phyloP scores from a whole-genome alignment of 2,888 invertebrate genomes.

The Eueremaeus valkanovi region DNA sequence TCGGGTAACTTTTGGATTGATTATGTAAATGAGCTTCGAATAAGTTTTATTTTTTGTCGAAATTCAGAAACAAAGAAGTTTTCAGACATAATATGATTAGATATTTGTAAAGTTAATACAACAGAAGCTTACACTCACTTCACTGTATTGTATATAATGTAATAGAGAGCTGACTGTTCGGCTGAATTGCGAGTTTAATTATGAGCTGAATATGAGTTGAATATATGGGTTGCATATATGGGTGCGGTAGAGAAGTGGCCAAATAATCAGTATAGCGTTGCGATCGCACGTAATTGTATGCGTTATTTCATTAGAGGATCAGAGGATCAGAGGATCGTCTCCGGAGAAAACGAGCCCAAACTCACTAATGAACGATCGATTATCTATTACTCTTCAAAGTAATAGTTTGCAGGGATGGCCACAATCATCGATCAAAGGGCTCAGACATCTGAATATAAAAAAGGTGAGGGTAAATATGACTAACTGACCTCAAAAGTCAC shows the following conservation, averaged over 20 bases:
- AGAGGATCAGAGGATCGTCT: conserved; percentile 33
- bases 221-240: too few relatives aligned
- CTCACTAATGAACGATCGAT: conserved; percentile 32
- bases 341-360: not conserved
- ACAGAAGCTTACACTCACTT: conserved; percentile 13
- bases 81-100: not conserved
- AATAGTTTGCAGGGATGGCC: too few relatives aligned
- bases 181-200: conserved; percentile 12
- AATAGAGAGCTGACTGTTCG: too few relatives aligned
- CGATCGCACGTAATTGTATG: conserved; percentile 10
- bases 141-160: not conserved
- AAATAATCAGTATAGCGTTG: conserved; percentile 16
- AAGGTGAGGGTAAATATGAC: too few relatives aligned
- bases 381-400: conserved; percentile 21
- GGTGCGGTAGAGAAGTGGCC: conserved; percentile 32
- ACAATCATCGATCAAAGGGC: too few relatives aligned
- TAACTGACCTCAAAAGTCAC: too few relatives aligned
- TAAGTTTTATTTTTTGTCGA: not conserved
- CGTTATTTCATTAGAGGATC: conserved; percentile 30
- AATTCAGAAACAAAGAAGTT: not conserved
- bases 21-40: not conserved
- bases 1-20: too few relatives aligned
- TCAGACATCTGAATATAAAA: too few relatives aligned
- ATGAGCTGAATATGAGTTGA: conserved; percentile 19
- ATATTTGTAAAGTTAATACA: not conserved